Evolutionary conservation across 2,113 vertebrate genomes (phyloP), one percentile per base, ranked within the genome.

Genomic region (Myocastor coypus): DNA sequence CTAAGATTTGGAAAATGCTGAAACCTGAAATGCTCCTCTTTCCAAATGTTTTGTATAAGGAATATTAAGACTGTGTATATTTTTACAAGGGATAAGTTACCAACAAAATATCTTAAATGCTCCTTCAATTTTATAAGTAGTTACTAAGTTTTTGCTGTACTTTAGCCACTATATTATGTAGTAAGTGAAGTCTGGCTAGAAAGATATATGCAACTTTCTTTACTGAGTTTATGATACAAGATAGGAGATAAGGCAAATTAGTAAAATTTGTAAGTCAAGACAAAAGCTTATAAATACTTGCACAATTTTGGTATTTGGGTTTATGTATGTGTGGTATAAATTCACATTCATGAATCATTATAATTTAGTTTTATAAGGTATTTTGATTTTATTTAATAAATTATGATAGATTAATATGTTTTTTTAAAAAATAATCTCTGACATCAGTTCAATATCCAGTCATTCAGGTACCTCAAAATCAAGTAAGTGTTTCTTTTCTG

Each of bases 341-440:
- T 89, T 73, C 42, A 89, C 20, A 78, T 84, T 95, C 40, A 71
- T 40, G 4, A n/a, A 66, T 10, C 32, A 77, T 94, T 64, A 81
- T 91, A 52, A 84, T 86, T 94, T 80, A 46, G 40, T 88, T 94
- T 83, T 94, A 42, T 10, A 40, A 5, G 24, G 17, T 61, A 66
- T 92, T 95, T 96, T 87, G 42, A 61, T 91, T 88, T 55, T 93
- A 75, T 87, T 92, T 94, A 89, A 95, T 75, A 92, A 89, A 69
- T 82, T 2, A 40, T 93, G 59, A 71, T 82, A 64, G 59, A 84
- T 55, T 94, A 17, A 42, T 61, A 2, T 80, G 69, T 89, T 80
- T 69, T 95, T 32, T n/a, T 83, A 50, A 50, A 50, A 50, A 50
- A 69, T 3, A 68, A 0, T 94, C 17, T 87, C 34, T 0, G n/a